Base-by-base conservation (phyloP, 2,113 vertebrate genomes). In the Labrus mixtus region DNA sequence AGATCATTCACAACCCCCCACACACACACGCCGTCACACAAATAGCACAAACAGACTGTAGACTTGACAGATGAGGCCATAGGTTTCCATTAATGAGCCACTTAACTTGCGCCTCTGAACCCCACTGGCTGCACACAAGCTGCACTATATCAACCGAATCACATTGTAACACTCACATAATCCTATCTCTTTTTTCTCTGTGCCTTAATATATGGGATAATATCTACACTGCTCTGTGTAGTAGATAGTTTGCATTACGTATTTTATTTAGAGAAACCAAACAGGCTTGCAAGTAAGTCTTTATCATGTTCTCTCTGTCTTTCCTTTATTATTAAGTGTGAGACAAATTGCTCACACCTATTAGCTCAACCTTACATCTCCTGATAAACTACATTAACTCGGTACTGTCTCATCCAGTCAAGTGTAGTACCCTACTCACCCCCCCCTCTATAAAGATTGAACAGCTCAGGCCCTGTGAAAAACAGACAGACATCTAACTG, bases 71-170 rank as follows among this genome's bases (percentile, higher is more conserved):
- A 83, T 78, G 81, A 83, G 78, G 68, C 76, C 75, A 48, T 51
- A 74, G 78, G 73, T 87, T 58, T 68, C 68, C 71, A 73, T 89
- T 88, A 87, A 90, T 73, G 87, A 82, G 83, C 68, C 80, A 62
- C 85, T 87, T 87, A 85, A 64, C 82, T 68, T 51, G 41, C 63
- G 73, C 73, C 66, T 81, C 48, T 82, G 64, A 88, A 69, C 45
- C 70, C 68, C 51, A 10, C 54, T 72, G 59, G 33, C 69, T 60
- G 61, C 53, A 58, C 59, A 51, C 59, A 60, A 59, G 15, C 58
- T 73, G 57, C 6, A 65, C 66, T 64, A 36, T 16, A 79, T 83
- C 69, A 84, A 50, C 62, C 56, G 4, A 58, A 23, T 70, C 17
- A 41, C 43, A 60, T 2, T 45, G 39, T 63, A 63, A 29, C 63